Evolutionary conservation across 2,113 vertebrate species (phyloP).

Genomic region (Lasiurus borealis): DNA sequence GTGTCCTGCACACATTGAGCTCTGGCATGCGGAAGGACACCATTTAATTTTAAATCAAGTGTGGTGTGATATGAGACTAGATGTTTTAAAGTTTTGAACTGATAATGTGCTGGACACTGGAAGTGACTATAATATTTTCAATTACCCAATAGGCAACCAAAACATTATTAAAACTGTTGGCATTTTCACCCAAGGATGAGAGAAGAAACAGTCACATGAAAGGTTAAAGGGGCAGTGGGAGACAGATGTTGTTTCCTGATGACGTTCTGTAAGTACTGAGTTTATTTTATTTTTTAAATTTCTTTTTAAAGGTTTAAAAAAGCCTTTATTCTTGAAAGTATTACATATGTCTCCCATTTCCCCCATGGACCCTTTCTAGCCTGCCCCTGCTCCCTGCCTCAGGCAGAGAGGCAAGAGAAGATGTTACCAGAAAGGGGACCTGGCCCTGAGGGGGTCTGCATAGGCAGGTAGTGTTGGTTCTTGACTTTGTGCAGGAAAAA

Average conservation of each 20-base stretch:
- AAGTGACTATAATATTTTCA: background rate
- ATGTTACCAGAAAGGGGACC: too few species aligned
- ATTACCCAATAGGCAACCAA: background rate
- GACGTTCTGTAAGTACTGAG: background rate
- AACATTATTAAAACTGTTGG: background rate
- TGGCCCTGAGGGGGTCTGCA: too few species aligned
- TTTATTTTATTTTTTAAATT: too few species aligned
- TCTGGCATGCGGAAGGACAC: background rate
- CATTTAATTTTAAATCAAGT: background rate
- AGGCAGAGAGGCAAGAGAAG: background rate
- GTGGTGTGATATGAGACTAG: background rate
- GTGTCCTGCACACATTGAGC: background rate
- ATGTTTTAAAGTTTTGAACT: constrained; percentile 37
- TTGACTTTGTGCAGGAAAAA: too few species aligned
- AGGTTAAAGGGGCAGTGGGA: background rate
- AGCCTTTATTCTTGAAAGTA: too few species aligned
- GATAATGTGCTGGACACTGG: background rate
- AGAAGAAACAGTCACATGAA: background rate
- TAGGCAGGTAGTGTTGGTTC: too few species aligned
- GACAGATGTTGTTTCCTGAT: background rate
- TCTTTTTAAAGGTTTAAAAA: too few species aligned
- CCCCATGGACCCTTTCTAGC: too few species aligned
- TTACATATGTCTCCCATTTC: too few species aligned
- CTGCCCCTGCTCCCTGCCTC: too few species aligned
- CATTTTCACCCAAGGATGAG: background rate